Percentiles rank a stretch among this genome's conserved stretches.
phyloP scores from a whole-genome alignment of 2,888 invertebrate genomes.

The Perdita meconis region DNA sequence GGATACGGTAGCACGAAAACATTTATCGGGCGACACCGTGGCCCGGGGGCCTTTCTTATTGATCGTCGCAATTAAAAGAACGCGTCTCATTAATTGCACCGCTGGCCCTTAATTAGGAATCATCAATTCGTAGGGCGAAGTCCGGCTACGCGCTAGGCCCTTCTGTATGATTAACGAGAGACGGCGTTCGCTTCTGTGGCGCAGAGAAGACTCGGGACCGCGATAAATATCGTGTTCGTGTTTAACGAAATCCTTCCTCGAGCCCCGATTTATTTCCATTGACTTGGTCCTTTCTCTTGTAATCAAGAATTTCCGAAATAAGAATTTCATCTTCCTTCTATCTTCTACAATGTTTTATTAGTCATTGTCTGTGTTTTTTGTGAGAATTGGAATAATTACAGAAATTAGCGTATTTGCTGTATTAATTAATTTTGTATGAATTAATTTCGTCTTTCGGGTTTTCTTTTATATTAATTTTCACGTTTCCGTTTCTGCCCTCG shows the following conservation, averaged over 20 bases:
- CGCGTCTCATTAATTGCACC: slow-evolving; percentile 82
- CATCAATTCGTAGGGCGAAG: slow-evolving; percentile 79
- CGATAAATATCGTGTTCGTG: slow-evolving; percentile 73
- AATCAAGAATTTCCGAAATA: too few species aligned
- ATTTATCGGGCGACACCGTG: slow-evolving; percentile 79
- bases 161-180: slow-evolving; percentile 71
- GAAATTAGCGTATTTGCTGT: too few species aligned
- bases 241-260: slow-evolving; percentile 65
- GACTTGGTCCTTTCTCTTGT: slow-evolving; percentile 1
- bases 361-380: too few species aligned
- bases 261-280: slow-evolving; percentile 3
- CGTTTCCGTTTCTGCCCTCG: neutral
- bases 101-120: slow-evolving; percentile 81
- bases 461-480: too few species aligned
- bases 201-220: slow-evolving; percentile 22
- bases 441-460: too few species aligned
- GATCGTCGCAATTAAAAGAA: slow-evolving; percentile 82
- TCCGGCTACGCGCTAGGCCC: slow-evolving; percentile 55
- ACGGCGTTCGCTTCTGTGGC: slow-evolving; percentile 24
- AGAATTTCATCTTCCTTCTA: too few species aligned
- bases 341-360: too few species aligned
- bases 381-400: too few species aligned
- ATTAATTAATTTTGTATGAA: too few species aligned
- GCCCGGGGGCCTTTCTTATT: slow-evolving; percentile 71
- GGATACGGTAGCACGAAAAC: slow-evolving; percentile 81